Base-by-base conservation (phyloP, 2,797 vertebrate genomes). In the Rhynchonycteris naso region DNA sequence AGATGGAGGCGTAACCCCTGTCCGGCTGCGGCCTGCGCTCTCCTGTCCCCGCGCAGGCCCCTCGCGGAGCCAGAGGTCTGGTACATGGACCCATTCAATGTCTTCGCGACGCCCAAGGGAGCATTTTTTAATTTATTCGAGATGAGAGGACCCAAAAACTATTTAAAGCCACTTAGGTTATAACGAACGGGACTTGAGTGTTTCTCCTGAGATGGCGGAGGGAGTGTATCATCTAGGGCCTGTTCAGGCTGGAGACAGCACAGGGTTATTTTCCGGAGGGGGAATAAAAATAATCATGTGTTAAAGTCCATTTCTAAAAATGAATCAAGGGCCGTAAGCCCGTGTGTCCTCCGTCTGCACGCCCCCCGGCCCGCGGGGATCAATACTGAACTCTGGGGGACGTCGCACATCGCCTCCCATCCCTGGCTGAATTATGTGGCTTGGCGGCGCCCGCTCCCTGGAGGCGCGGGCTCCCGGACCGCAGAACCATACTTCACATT, bases 121-220 rank as follows among this genome's bases (percentile, higher is more conserved):
- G 65, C 91, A 38, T 66, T 92, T 96, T 95, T 95, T 72, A 95
- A 94, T 96, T 96, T 96, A 74, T 95, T 97, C 91, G 95, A 90
- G 90, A 94, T 24, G 80, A 96, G 93, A 94, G 86, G 59, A 78
- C 92, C 95, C 0, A 4, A 96, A 93, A 94, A 82, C 96, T 95
- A 91, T 92, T 96, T 87, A 93, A 95, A 97, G 92, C 80, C 7
- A 3, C 94, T 95, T 82, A 76, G 88, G 93, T 89, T 0, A 1
- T 91, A 88, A 95, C 58, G 83, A 88, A 92, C 58, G 81, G 92
- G 52, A n/a, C 50, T 71, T 74, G n/a, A 72, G 66, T 79, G 33
- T 54, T 90, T 92, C 68, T 96, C 50, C 33, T 5, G 1, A 1
- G 26, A 58, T 24, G 15, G 35, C 78, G 50, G 47, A n/a, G n/a